phyloP scores from a whole-genome alignment of 2,888 invertebrate species.

The Drosophila emarginata region DNA sequence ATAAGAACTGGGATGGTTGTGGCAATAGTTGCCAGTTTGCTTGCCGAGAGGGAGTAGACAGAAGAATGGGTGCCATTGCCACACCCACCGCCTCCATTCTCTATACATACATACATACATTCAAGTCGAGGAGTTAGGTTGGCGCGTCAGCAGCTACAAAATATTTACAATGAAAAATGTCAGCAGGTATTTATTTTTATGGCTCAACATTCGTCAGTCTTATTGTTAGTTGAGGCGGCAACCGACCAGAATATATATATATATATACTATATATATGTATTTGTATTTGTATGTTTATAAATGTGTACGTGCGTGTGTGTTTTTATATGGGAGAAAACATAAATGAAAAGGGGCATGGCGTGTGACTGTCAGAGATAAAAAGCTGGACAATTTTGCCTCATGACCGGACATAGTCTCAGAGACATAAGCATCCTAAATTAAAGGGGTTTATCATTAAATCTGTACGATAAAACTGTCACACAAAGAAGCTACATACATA shows the following conservation, averaged over 20 bases:
- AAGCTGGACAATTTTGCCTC: slow-evolving; percentile 3
- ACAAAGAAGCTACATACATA: no score
- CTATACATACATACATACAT: slow-evolving; percentile 38
- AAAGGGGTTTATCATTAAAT: background rate
- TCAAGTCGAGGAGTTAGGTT: slow-evolving; percentile 48
- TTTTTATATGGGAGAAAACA: background rate
- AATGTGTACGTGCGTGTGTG: background rate
- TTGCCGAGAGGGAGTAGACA: background rate
- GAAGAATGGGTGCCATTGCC: slow-evolving; percentile 23
- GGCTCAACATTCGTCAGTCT: slow-evolving; percentile 75
- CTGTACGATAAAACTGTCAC: background rate
- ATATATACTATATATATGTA: background rate
- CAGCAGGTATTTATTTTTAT: slow-evolving; percentile 78
- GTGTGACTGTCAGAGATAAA: slow-evolving; percentile 5
- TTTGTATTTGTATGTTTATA: background rate
- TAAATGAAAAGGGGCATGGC: slow-evolving; percentile 1
- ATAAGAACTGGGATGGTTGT: background rate
- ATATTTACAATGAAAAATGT: slow-evolving; percentile 78
- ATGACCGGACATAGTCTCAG: background rate
- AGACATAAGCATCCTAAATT: background rate
- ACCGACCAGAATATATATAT: background rate
- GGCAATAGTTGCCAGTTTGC: background rate
- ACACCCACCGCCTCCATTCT: slow-evolving; percentile 47
- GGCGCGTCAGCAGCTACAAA: slow-evolving; percentile 74
- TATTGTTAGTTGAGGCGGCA: slow-evolving; percentile 64